Evolutionary conservation across 2,113 vertebrate genomes (phyloP), one percentile per base, ranked within the genome.

Genomic region (Nothoprocta perdicaria): DNA sequence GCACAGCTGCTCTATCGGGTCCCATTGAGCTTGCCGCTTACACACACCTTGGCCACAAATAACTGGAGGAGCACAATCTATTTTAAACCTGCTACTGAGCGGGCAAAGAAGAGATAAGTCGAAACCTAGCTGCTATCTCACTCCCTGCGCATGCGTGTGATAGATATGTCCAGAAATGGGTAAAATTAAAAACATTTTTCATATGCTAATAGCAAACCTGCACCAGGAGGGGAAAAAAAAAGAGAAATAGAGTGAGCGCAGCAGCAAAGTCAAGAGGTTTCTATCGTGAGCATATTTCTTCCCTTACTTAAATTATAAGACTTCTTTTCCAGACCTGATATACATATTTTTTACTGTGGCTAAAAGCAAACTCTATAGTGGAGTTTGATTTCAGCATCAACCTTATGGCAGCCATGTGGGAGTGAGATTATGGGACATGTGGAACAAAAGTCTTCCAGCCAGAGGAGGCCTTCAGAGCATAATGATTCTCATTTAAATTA

Each of bases 51-150:
- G 94, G 93, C 95, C 89, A 90, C 97, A 96, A 95, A 91, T 89
- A 97, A 93, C 95, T 78, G 82, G 92, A 91, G 91, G 88, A 82
- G 77, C 22, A 1, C 40, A 80, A 45, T 96, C 96, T 97, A 95
- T 98, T 98, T 98, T 95, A 97, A 97, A 97, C 87, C 95, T 96
- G 95, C 92, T 91, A 65, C 86, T 93, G 96, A 98, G 95, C 95
- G 97, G 95, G 95, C 94, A 90, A 96, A 94, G 87, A 57, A 95
- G 95, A 98, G 97, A 97, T 97, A 97, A 97, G 95, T 91, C 29
- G 93, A 95, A 94, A 93, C 93, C 71, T 73, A 95, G 84, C 96
- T 94, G 91, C 83, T 96, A 63, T 96, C 94, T 96, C 12, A 41
- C 80, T 93, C 74, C 22, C 48, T 18, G 21, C 21, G 48, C 21